Percentiles rank a stretch among this genome's conserved stretches.
Conservation (phyloP, 2,113 vertebrate species). For the Megaleporinus macrocephalus region DNA sequence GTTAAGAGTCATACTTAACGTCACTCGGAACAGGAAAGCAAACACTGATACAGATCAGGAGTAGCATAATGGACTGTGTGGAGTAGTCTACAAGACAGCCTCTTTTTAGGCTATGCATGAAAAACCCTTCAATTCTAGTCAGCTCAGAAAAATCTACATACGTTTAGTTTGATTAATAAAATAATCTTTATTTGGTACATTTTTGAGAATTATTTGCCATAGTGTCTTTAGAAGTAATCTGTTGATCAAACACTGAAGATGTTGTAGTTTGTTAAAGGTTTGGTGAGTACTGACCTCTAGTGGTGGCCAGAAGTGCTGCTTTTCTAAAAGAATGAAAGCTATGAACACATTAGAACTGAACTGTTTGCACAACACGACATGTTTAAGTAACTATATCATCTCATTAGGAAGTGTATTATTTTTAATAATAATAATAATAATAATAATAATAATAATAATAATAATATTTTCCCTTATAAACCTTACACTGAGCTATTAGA, state of each 20-base stretch:
- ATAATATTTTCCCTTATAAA: too few relatives aligned
- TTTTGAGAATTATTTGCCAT: too few relatives aligned
- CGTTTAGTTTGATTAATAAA: too few relatives aligned
- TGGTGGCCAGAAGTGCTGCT: conserved; percentile 49
- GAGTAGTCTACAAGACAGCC: background rate
- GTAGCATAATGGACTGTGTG: background rate
- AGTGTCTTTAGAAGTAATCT: too few relatives aligned
- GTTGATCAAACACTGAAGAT: background rate
- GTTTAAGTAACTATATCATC: too few relatives aligned
- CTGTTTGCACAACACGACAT: too few relatives aligned
- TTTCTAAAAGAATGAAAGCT: background rate
- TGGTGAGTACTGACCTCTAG: conserved; percentile 68
- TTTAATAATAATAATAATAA: too few relatives aligned
- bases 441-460: too few relatives aligned
- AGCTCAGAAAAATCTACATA: background rate
- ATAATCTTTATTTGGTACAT: too few relatives aligned
- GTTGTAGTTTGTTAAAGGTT: conserved; percentile 24
- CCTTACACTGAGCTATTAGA: too few relatives aligned
- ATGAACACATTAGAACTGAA: background rate
- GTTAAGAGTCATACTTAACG: background rate
- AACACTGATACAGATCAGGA: conserved; percentile 29
- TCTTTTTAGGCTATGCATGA: too few relatives aligned
- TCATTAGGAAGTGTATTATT: too few relatives aligned
- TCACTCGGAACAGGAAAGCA: background rate
- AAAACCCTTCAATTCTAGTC: background rate